Evolutionary conservation across 2,797 vertebrate species (phyloP), one percentile per base, ranked within the genome.

Genomic region (Acomys russatus): DNA sequence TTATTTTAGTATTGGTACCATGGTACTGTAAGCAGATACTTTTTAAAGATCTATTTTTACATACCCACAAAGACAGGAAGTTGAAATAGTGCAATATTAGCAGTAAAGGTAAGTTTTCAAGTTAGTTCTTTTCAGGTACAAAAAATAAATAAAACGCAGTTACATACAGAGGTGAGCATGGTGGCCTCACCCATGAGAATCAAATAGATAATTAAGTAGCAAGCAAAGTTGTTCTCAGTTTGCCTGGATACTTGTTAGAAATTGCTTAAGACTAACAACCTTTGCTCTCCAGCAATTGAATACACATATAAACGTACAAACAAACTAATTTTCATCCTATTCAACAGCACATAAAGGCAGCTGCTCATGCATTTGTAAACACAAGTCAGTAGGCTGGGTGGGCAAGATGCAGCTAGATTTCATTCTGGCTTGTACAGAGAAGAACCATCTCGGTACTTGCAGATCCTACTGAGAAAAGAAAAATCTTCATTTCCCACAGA

Each of bases 111-210:
- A 35, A 85, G 30, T 88, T 83, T 33, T 83, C 6, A 78, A 92
- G 56, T 73, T 76, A 88, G 64, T 77, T 94, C 7, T 94, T 92
- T 80, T 17, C 3, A 90, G 76, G 56, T 28, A 82, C 30, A 76
- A 87, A 92, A 92, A 28, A 51, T 28, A 6, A 56, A 44, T 44
- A 91, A 76, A 4, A 11, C 64, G 84, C 6, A 22, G 6, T 88
- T 96, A 96, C 93, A 95, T 92, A 38, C 11, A 94, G n/a, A 85
- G 14, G 35, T 93, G 59, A 89, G 30, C 8, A 54, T 63, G 90
- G 91, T 38, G 66, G 28, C 6, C 10, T 8, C 44, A 85, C 3
- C 78, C 80, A 85, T 90, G 76, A 85, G 28, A 95, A 90, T 92
- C 83, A 91, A 35, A 0, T 92, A 63, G 73, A 87, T 88, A 91